Evolutionary conservation across 2,113 vertebrate species (phyloP), one percentile per base, ranked within the genome.

Genomic region (Bos javanicus): DNA sequence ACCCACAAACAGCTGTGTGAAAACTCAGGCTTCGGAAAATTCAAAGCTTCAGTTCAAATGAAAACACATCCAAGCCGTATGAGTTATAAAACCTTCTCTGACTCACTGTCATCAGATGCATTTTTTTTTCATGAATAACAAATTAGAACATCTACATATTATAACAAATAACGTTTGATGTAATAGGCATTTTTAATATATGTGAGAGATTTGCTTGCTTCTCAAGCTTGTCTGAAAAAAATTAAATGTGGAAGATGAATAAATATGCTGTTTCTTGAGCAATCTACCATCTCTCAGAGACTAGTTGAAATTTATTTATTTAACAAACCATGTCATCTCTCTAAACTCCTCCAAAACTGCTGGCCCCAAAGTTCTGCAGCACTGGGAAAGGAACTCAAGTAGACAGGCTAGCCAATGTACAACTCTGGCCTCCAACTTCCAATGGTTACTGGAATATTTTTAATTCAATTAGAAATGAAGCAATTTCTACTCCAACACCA

Each of bases 391-490:
- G 85, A 92, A 87, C 13, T 43, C 30, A 89, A 83, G 39, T n/a
- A 59, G 14, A 95, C 39, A 59, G 28, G 60, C 46, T 90, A 94
- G 56, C 46, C 52, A 97, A 50, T 87, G 84, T 16, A 46, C 30
- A 94, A 56, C 14, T 78, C 89, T 93, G 56, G 39, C 54, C n/a
- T 84, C 62, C 85, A 87, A 67, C 36, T 93, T 36, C 23, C 89
- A 87, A 5, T n/a, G 19, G 36, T 93, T 94, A 91, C 54, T 39
- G 30, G 54, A 78, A 97, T 60, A 46, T 59, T 90, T 90, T 39
- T 71, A 83, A 92, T 59, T 95, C 46, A 62, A 85, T 93, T 89
- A 93, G 39, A 91, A 97, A 78, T 67, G 54, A 91, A 93, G 87
- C 78, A 97, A 96, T 19, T 93, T 89, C 39, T 59, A 94, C 9